A percentile compares a stretch with the other conserved stretches of the same genome.
These are phyloP conservation scores for Diploscapter pachys DNA, from an alignment of 1,140 invertebrate genomes.

Conservation along the genomic window DNA sequence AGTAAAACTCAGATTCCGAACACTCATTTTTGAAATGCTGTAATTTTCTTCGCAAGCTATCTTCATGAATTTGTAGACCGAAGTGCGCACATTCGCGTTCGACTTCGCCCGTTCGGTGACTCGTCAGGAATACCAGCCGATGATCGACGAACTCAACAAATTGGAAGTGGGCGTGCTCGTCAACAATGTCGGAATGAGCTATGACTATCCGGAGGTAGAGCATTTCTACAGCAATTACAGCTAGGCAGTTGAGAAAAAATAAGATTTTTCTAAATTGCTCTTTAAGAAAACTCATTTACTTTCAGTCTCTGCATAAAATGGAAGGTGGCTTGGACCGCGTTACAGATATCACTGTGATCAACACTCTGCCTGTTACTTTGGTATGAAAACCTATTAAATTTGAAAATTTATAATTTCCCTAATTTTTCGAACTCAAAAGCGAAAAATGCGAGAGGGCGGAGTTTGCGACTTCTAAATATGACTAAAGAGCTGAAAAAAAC, in stretches of 20 bases:
- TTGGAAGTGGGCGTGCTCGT: slow-evolving; percentile 52
- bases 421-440: background rate
- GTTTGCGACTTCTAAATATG: too few relatives aligned
- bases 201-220: slow-evolving; percentile 52
- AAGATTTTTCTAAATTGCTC: background rate
- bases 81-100: slow-evolving; percentile 43
- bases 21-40: background rate
- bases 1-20: background rate
- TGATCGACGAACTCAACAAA: slow-evolving; percentile 40
- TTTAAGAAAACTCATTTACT: background rate
- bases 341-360: slow-evolving; percentile 47
- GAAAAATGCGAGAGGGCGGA: background rate
- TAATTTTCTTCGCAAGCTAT: background rate
- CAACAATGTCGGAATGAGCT: slow-evolving; percentile 55
- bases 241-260: too few relatives aligned
- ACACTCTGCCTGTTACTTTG: slow-evolving; percentile 31
- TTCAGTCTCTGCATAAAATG: slow-evolving; percentile 10
- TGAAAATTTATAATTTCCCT: slow-evolving; percentile 10
- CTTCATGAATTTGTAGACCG: slow-evolving; percentile 19
- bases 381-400: slow-evolving; percentile 22
- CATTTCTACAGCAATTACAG: background rate
- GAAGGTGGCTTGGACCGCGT: slow-evolving; percentile 46
- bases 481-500: too few relatives aligned
- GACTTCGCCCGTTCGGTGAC: slow-evolving; percentile 45
- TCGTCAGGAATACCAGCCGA: slow-evolving; percentile 37